Evolutionary conservation across 2,797 vertebrate genomes (phyloP), one percentile per base, ranked within the genome.

Genomic region (Girardinus metallicus): DNA sequence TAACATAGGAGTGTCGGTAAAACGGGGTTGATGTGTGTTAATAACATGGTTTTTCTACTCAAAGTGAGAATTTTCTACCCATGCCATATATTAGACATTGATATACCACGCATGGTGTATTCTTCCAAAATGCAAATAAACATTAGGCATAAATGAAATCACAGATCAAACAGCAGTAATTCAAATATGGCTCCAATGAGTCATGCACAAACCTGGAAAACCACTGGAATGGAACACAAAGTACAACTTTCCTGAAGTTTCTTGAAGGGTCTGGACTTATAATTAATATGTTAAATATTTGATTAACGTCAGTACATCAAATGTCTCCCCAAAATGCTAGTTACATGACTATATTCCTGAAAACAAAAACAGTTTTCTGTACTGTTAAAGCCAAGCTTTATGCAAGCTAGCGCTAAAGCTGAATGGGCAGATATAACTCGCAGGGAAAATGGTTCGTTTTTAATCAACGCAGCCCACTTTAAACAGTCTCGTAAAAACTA

Each of bases 401-500:
- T 18, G 36, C 1, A 55, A 78, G 87, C 88, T 87, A 86, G 76
- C 6, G 83, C 80, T 87, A 79, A 85, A 85, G 47, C 5, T 3
- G 12, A 26, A 15, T 18, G n/a, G 10, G 53, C 70, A 34, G 36
- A 41, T 6, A 16, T 39, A 26, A 53, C 60, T 16, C 26, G n/a
- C 18, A 10, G 0, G 0, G 34, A 76, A 47, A 82, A 44, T 12
- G 18, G 12, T 44, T 0, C 7, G 1, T 1, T 80, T 29, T 74
- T 18, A 0, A 41, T 4, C 3, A 2, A 75, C 2, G 44, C 3
- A 0, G 0, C 0, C 0, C 0, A 7, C 43, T 78, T 74, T 57
- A 11, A 43, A 7, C 0, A 29, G 39, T 3, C 16, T 1, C 4
- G 2, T 12, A 66, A 31, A 23, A 6, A 0, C 13, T 1, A 9